Base-by-base conservation (phyloP, 2,113 vertebrate species). In the Gasterosteus nipponicus region DNA sequence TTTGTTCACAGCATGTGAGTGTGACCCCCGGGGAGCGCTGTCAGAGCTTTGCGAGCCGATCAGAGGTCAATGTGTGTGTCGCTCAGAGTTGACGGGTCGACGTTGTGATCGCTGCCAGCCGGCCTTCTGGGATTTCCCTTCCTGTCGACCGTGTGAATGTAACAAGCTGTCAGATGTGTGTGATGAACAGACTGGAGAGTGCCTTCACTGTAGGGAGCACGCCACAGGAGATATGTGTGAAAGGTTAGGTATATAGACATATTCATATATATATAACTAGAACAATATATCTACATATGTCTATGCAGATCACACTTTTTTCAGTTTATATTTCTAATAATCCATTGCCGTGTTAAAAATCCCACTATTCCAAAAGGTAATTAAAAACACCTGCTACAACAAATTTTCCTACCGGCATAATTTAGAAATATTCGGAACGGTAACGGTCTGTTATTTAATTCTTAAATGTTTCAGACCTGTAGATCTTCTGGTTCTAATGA, bases 21-120 rank as follows among this genome's bases (percentile, higher is more conserved):
- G 96, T 69, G 93, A 98, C 73, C 93, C 89, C 0, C 87, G 64
- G 7, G 96, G 96, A 39, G 95, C 96, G 0, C 39, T 93, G 58
- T 92, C 91, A 2, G 15, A 88, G 0, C 57, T 94, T 9, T 97
- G 96, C 2, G 96, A 98, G 87, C 95, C 95, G 85, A 74, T 90
- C 75, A 93, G 92, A 0, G 96, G 96, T 62, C 96, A 96, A 79
- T 98, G 96, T 61, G 79, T 84, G 6, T 98, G 96, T 85, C 94
- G 80, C 0, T 39, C 60, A 35, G 92, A 91, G 0, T 86, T 94
- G 6, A 68, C 53, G 0, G 95, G 96, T 10, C 92, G n/a, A 29
- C 91, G 12, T 10, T 98, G 96, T 76, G 93, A 94, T 54, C 86
- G 1, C 31, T 96, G 96, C 68, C 89, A 86, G 65, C 3, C 80